Evolutionary conservation across 2,888 invertebrate species (phyloP).

Genomic region (Pasiphila rectangulata): DNA sequence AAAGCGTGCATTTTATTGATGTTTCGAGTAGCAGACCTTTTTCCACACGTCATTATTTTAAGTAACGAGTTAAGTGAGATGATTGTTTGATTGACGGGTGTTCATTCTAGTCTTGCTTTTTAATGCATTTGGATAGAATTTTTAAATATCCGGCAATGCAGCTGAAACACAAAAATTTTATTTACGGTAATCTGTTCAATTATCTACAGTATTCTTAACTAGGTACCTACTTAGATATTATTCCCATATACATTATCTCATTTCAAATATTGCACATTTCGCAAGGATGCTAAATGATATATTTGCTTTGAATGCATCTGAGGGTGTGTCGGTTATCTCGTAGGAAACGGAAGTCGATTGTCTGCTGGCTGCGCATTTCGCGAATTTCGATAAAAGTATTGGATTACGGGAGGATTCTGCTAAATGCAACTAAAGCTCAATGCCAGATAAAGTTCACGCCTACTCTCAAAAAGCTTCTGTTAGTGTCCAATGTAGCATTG

Average conservation of each 20-base stretch:
- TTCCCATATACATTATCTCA: too few species aligned
- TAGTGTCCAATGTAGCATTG: neutral
- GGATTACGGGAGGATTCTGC: slow-evolving; percentile 51
- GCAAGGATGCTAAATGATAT: slow-evolving; percentile 22
- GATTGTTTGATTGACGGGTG: slow-evolving; percentile 29
- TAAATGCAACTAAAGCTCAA: slow-evolving; percentile 7
- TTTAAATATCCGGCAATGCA: slow-evolving; percentile 3
- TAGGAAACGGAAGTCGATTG: slow-evolving; percentile 76
- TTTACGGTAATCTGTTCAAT: slow-evolving; percentile 7
- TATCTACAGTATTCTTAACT: too few species aligned
- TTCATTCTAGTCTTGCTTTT: slow-evolving; percentile 9
- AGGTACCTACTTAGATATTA: too few species aligned
- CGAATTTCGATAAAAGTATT: slow-evolving; percentile 55
- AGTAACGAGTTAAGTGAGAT: slow-evolving; percentile 39
- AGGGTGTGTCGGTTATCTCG: slow-evolving; percentile 68
- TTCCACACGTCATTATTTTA: slow-evolving; percentile 45
- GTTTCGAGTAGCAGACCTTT: slow-evolving; percentile 53
- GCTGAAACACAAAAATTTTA: slow-evolving; percentile 1
- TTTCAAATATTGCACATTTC: slow-evolving; percentile 14
- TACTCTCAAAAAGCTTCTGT: neutral
- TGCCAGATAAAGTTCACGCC: slow-evolving; percentile 3
- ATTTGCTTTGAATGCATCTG: slow-evolving; percentile 39
- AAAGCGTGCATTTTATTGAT: slow-evolving; percentile 73
- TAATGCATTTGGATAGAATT: slow-evolving; percentile 4
- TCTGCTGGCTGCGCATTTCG: slow-evolving; percentile 46